A percentile compares a stretch with the other conserved stretches of the same genome.
Conservation (phyloP, 2,113 vertebrate species). For the Mugil cephalus region DNA sequence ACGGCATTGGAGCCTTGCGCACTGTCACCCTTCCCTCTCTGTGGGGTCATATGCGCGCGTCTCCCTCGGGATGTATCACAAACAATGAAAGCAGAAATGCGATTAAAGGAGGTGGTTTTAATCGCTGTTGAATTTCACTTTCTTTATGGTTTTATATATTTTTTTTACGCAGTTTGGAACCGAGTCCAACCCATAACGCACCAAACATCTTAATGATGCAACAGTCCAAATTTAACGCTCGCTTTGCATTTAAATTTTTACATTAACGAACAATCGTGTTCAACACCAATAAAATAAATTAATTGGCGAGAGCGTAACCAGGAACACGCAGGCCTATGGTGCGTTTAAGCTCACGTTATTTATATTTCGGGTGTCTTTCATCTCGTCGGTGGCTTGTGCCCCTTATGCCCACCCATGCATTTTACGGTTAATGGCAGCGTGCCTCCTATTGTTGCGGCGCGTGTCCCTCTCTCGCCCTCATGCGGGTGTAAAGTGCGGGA, state of each 20-base stretch:
- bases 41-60: slow-evolving; percentile 38
- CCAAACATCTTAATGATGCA: background rate
- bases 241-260: too few species aligned
- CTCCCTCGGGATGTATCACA: slow-evolving; percentile 33
- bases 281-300: background rate
- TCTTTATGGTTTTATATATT: background rate
- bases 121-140: background rate
- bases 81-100: slow-evolving; percentile 36
- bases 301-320: slow-evolving; percentile 27
- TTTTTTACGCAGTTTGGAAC: background rate
- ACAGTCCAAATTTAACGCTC: background rate
- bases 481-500: slow-evolving; percentile 74
- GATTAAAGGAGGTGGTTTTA: slow-evolving; percentile 21
- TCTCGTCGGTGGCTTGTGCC: slow-evolving; percentile 60
- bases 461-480: slow-evolving; percentile 77
- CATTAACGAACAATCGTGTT: background rate
- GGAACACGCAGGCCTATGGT: background rate
- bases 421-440: slow-evolving; percentile 72
- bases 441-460: slow-evolving; percentile 80
- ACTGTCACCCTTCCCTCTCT: slow-evolving; percentile 7
- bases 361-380: slow-evolving; percentile 43
- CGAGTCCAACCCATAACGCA: background rate
- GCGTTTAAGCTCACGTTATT: too few species aligned
- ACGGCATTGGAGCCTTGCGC: slow-evolving; percentile 37
- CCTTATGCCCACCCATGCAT: slow-evolving; percentile 63